Percentiles rank a stretch among this genome's conserved stretches.
These are phyloP conservation scores for Neomorphus geoffroyi DNA, from an alignment of 2,797 vertebrate species.

Conservation along the genomic window DNA sequence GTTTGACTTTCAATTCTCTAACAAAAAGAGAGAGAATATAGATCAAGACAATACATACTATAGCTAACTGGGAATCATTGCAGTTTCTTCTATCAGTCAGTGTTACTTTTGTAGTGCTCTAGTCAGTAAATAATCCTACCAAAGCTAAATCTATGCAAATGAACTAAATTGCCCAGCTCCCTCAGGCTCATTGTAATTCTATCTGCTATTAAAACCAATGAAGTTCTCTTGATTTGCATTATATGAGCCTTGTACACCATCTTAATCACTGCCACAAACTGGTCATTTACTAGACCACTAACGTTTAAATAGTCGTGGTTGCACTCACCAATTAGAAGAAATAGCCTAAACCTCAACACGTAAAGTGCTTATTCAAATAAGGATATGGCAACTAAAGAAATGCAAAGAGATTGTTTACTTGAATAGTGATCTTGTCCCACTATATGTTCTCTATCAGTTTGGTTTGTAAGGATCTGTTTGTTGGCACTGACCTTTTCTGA, in stretches of 20 bases:
- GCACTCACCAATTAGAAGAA: neutral
- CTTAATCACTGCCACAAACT: neutral
- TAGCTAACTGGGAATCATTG: neutral
- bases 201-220: neutral
- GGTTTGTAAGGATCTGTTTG: neutral
- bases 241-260: neutral
- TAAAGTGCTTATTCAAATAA: neutral
- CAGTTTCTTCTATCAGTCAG: neutral
- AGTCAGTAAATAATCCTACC: neutral
- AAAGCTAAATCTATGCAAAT: neutral
- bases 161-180: neutral
- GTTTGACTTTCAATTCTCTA: neutral
- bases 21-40: neutral
- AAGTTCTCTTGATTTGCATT: neutral
- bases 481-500: conserved; percentile 25
- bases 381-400: neutral
- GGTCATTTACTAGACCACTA: neutral
- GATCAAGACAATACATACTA: neutral
- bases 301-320: neutral
- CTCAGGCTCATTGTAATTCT: neutral
- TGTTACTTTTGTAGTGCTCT: neutral
- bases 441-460: neutral
- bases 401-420: neutral
- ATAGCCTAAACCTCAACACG: neutral
- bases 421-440: neutral